These are phyloP conservation scores for Dendroctonus ponderosae DNA, from an alignment of 1,140 invertebrate species.

Conservation along the genomic window DNA sequence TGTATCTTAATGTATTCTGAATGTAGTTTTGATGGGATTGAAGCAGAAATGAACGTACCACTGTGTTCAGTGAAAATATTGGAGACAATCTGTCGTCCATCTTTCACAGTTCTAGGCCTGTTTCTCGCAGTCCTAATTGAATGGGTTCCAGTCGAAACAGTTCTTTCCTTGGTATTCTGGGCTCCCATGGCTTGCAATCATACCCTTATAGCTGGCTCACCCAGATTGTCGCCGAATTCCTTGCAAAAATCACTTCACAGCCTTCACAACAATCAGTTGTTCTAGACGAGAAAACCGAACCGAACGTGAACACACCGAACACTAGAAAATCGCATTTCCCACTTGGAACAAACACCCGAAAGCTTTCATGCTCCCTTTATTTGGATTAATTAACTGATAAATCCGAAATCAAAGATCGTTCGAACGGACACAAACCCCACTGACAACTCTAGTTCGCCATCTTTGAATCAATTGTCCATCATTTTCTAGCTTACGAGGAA, in stretches of 20 bases:
- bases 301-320: not conserved
- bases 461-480: conserved; percentile 36
- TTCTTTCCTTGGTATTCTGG: conserved; percentile 83
- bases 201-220: conserved; percentile 40
- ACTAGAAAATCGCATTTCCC: conserved; percentile 1
- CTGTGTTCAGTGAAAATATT: conserved; percentile 91
- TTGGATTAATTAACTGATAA: conserved; percentile 34
- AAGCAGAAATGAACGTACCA: conserved; percentile 57
- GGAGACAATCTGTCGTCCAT: conserved; percentile 73
- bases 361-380: conserved; percentile 22
- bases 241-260: conserved; percentile 31
- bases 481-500: conserved; percentile 6
- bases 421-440: conserved; percentile 38
- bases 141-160: conserved; percentile 59
- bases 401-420: conserved; percentile 29
- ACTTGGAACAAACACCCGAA: conserved; percentile 11
- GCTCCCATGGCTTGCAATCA: conserved; percentile 69
- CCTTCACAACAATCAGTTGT: conserved; percentile 29
- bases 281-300: conserved; percentile 15
- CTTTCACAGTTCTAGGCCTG: conserved; percentile 71
- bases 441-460: conserved; percentile 44
- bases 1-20: no score
- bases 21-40: no score
- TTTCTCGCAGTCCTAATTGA: conserved; percentile 66
- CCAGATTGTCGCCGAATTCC: conserved; percentile 41